These are phyloP conservation scores for Amaurobius ferox DNA, from an alignment of 2,888 invertebrate genomes.

Conservation along the genomic window DNA sequence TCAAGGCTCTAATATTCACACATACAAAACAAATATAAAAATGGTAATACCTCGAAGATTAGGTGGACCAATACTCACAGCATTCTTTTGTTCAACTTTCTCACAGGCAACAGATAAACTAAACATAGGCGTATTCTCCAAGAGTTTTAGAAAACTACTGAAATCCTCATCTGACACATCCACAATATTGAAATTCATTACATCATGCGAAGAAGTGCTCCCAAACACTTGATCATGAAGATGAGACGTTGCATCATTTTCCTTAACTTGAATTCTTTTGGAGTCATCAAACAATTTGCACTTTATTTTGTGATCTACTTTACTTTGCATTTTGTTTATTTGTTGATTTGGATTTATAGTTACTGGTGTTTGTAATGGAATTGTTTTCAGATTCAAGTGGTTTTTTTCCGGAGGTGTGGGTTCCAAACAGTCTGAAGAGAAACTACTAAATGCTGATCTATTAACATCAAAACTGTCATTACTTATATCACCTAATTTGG, in stretches of 20 bases:
- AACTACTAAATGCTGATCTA: slow-evolving; percentile 37
- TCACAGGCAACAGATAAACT: slow-evolving; percentile 78
- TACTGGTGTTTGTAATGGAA: neutral
- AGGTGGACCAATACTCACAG: slow-evolving; percentile 69
- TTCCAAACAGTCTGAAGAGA: slow-evolving; percentile 30
- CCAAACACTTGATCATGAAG: neutral
- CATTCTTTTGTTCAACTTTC: slow-evolving; percentile 64
- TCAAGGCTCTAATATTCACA: no score
- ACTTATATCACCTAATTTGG: neutral
- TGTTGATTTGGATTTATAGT: neutral
- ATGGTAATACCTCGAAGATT: slow-evolving; percentile 27
- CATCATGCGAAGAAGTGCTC: neutral
- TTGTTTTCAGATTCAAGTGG: neutral
- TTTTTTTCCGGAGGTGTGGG: slow-evolving; percentile 29
- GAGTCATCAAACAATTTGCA: no score
- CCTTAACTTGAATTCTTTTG: neutral
- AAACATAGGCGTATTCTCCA: slow-evolving; percentile 76
- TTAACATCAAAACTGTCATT: neutral
- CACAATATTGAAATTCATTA: neutral
- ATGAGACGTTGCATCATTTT: neutral
- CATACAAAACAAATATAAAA: no score
- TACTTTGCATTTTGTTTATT: neutral
- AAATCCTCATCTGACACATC: slow-evolving; percentile 29
- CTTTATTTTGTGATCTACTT: neutral
- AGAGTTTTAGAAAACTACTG: slow-evolving; percentile 76